Conservation (phyloP, 2,888 invertebrate genomes). For the Halictus ligatus region DNA sequence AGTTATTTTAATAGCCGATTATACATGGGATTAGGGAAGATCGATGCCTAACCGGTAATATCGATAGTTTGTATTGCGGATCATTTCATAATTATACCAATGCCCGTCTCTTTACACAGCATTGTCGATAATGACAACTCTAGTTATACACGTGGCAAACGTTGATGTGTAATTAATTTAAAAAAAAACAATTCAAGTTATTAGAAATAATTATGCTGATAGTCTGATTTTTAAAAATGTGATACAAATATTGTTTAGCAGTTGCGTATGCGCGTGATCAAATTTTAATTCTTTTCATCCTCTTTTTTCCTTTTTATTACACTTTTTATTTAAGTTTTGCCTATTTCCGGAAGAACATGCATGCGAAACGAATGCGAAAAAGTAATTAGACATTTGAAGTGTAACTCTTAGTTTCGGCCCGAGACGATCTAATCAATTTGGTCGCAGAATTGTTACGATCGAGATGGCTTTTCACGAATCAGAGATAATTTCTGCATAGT, state of each 20-base stretch:
- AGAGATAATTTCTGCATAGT: slow-evolving; percentile 11
- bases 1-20: not conserved
- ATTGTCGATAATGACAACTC: slow-evolving; percentile 12
- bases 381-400: not conserved
- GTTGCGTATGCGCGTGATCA: slow-evolving; percentile 41
- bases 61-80: not conserved
- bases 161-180: slow-evolving; percentile 19
- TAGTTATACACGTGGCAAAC: not conserved
- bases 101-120: not conserved
- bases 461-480: not conserved
- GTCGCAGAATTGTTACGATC: not conserved
- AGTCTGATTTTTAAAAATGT: slow-evolving; percentile 57
- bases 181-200: slow-evolving; percentile 24
- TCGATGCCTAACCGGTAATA: slow-evolving; percentile 11
- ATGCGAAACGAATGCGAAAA: slow-evolving; percentile 5
- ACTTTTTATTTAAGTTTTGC: slow-evolving; percentile 25
- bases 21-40: not conserved
- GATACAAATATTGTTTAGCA: slow-evolving; percentile 53
- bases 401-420: not conserved
- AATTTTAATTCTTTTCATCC: slow-evolving; percentile 32
- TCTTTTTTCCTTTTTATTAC: not conserved
- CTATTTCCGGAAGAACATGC: slow-evolving; percentile 17
- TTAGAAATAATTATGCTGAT: slow-evolving; percentile 39
- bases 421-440: not conserved
- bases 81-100: not conserved